Evolutionary conservation across 1,140 invertebrate species (phyloP).

Genomic region (Branchinecta lindahli): DNA sequence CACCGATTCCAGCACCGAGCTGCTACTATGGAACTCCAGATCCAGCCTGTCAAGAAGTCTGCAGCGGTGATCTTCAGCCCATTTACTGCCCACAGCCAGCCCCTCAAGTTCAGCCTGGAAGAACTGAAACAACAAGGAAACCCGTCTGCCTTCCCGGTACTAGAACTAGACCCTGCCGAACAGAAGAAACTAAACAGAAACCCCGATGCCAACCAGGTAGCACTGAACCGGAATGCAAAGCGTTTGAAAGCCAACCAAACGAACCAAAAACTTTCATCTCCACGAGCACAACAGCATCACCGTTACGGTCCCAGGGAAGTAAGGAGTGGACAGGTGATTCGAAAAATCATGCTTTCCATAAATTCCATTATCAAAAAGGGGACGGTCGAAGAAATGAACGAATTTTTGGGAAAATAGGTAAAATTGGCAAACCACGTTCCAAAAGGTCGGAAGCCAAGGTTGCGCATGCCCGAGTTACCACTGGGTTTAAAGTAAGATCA

Average conservation of each 20-base stretch:
- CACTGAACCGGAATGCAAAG: slow-evolving; percentile 16
- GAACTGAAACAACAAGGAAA: slow-evolving; percentile 15
- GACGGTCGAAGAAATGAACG: slow-evolving; percentile 22
- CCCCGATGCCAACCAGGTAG: slow-evolving; percentile 16
- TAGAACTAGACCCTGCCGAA: too few species aligned
- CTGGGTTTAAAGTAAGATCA: too few species aligned
- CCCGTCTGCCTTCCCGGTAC: background rate
- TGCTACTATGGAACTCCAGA: slow-evolving; percentile 15
- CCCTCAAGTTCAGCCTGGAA: slow-evolving; percentile 15
- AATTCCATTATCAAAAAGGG: slow-evolving; percentile 24
- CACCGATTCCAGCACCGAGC: too few species aligned
- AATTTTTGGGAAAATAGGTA: slow-evolving; percentile 18
- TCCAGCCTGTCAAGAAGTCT: background rate
- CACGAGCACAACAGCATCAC: background rate
- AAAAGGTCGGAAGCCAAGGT: too few species aligned
- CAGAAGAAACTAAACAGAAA: background rate
- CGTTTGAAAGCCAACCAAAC: slow-evolving; percentile 18
- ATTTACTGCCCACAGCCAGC: slow-evolving; percentile 14
- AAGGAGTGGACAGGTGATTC: slow-evolving; percentile 23
- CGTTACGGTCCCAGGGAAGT: background rate
- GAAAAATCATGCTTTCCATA: slow-evolving; percentile 25
- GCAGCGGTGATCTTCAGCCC: background rate
- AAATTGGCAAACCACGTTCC: background rate
- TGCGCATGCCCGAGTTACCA: too few species aligned
- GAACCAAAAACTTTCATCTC: slow-evolving; percentile 17